These are phyloP conservation scores for Trinorchestia longiramus DNA, from an alignment of 1,140 invertebrate genomes.

Conservation along the genomic window DNA sequence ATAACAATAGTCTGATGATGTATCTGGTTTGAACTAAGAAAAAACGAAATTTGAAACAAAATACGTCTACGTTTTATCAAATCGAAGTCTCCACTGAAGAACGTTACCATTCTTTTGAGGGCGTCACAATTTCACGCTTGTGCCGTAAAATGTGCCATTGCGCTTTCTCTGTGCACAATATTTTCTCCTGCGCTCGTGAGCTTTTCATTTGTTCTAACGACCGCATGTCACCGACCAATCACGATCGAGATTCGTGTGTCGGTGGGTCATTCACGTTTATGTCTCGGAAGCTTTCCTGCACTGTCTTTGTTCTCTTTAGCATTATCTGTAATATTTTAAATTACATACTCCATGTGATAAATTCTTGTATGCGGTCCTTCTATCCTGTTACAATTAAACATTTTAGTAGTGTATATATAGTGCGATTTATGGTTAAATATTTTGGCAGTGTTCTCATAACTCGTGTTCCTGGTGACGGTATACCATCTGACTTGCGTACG, in stretches of 20 bases:
- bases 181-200: not conserved
- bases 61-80: too few relatives aligned
- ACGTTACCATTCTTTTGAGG: not conserved
- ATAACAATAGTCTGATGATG: too few relatives aligned
- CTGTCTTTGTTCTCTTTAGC: not conserved
- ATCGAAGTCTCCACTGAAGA: too few relatives aligned
- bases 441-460: too few relatives aligned
- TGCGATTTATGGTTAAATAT: not conserved
- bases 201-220: not conserved
- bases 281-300: not conserved
- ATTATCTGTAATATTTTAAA: not conserved
- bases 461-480: not conserved
- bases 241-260: not conserved
- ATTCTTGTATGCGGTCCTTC: not conserved
- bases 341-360: not conserved
- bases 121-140: not conserved
- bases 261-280: not conserved
- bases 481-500: too few relatives aligned
- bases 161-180: not conserved
- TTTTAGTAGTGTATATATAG: not conserved
- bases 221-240: not conserved
- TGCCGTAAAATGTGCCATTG: not conserved
- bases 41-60: too few relatives aligned
- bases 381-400: not conserved
- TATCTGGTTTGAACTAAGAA: too few relatives aligned